Evolutionary conservation across 2,113 vertebrate genomes (phyloP), one percentile per base, ranked within the genome.

Genomic region (Nothobranchius furzeri): DNA sequence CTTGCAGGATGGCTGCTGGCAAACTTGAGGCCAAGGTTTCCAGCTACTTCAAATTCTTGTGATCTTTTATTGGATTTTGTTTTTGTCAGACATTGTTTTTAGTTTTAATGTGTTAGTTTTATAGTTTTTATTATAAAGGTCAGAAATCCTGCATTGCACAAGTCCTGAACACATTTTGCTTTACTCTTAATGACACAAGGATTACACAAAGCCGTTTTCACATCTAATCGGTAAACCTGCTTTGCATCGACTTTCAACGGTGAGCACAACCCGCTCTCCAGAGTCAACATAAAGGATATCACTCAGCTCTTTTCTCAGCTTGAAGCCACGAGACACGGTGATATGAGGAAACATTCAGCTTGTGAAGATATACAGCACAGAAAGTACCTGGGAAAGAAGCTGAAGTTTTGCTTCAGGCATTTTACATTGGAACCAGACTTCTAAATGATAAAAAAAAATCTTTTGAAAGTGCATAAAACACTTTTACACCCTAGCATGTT

Each of bases 61-160:
- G 30, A 30, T 30, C 30, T 30, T 4, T 30, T 30, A 4, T 30
- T 30, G 30, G 30, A 40, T 40, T 7, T 40, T 40, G 37, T 40
- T 40, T 40, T 40, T 40, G 14, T 0, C 11, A 30, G 30, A 55
- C 30, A 37, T 25, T 62, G 10, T 37, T 70, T 45, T 54, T 1
- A 37, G 40, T 48, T 20, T 70, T 30, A 30, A 30, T 30, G 4
- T 30, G 30, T 30, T 30, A 30, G 30, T 3, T 30, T 3, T 30
- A 30, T 3, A 30, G 2, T 17, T 42, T 42, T 25, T n/a, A 40
- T 40, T 24, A 43, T 55, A 63, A 56, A 59, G 59, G 57, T 70
- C 60, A 51, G 46, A 47, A 14, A 51, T 58, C 7, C 55, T 35
- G 48, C 46, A 64, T 72, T 64, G 64, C 15, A 57, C 20, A 56